Base-by-base conservation (phyloP, 2,888 invertebrate species). In the Thymelicus sylvestris region DNA sequence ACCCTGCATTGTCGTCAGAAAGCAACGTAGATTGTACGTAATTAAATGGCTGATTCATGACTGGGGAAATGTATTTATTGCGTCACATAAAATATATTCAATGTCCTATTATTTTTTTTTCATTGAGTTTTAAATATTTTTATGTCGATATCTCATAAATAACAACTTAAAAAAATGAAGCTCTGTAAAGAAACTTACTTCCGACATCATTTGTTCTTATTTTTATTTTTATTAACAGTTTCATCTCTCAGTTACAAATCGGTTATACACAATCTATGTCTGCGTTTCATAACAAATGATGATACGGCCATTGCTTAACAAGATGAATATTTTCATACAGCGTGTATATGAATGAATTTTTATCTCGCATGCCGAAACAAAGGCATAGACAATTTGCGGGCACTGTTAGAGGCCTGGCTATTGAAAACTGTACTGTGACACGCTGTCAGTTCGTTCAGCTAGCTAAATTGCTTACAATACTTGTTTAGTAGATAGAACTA, bases 351-450 rank as follows among this genome's bases (percentile, higher is more conserved):
- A 87, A 88, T 88, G 87, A 86, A 83, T 82, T 82, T 81, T 75
- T 80, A 80, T 82, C 80, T 80, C 77, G 79, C 76, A 78, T 78
- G 79, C 79, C 83, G 84, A 88, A 89, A 90, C 90, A 91, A 90
- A 90, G 86, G 82, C 78, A 86, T 81, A 82, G 86, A 90, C 86
- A 87, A 89, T 90, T 89, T 89, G 90, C 85, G 80, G 81, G 80
- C 74, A 79, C 82, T 83, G 87, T 88, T 88, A 84, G 80, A 79
- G 74, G 75, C 81, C 77, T 70, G 78, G 75, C 81, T 86, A 84
- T 87, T 85, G 83, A 88, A 86, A 82, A 71, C 74, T 76, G 76
- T 67, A 79, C 75, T 75, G 69, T 73, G 70, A 84, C 80, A 81
- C 67, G 83, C 73, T 55, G 79, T 0, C 31, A 10, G 8, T 6